These are phyloP conservation scores for Hypercompe scribonia DNA, from an alignment of 2,888 invertebrate species.

Conservation along the genomic window DNA sequence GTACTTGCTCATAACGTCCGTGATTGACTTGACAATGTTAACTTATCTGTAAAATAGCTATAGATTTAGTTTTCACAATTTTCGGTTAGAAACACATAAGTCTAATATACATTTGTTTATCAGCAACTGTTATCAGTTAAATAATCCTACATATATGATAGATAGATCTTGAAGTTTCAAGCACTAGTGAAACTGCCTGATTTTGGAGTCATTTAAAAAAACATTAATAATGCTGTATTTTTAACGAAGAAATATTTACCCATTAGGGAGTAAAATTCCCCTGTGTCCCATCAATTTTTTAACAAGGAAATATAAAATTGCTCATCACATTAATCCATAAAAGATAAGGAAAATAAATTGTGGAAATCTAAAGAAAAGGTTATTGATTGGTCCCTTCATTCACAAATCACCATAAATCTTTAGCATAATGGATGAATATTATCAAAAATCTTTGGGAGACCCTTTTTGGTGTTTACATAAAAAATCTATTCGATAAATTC, in stretches of 20 bases:
- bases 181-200: too few species aligned
- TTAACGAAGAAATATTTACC: neutral
- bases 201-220: too few species aligned
- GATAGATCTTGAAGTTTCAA: too few species aligned
- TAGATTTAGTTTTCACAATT: too few species aligned
- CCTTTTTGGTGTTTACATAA: neutral
- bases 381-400: conserved; percentile 34
- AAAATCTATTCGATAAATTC: neutral
- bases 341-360: conserved; percentile 32
- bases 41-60: too few species aligned
- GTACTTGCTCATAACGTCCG: too few species aligned
- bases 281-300: neutral
- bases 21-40: too few species aligned
- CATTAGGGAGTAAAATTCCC: neutral
- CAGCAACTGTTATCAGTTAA: too few species aligned
- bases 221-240: neutral
- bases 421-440: conserved; percentile 28
- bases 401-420: conserved; percentile 33
- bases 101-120: too few species aligned
- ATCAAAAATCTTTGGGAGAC: conserved; percentile 16
- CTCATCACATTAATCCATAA: conserved; percentile 11
- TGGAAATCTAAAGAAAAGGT: conserved; percentile 20
- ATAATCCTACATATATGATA: too few species aligned
- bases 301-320: neutral
- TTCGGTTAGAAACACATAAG: too few species aligned